phyloP scores from a whole-genome alignment of 2,797 vertebrate genomes.

The Tolypeutes matacus region DNA sequence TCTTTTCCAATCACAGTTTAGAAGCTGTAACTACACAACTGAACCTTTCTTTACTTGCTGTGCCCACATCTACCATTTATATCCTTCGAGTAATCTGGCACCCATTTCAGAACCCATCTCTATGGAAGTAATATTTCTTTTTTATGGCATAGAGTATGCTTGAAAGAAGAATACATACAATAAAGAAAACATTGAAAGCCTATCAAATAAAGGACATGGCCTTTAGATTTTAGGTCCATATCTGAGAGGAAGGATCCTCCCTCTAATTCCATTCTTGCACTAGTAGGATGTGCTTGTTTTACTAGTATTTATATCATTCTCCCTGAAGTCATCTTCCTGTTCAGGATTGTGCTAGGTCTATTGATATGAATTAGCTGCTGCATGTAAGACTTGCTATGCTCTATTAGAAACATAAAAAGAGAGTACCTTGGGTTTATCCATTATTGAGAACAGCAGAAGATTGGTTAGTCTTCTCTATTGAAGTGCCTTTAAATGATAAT shows the following conservation, averaged over 20 bases:
- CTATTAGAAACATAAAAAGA: background rate
- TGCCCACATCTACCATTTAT: background rate
- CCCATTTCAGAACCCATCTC: background rate
- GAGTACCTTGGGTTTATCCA: background rate
- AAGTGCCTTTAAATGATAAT: background rate
- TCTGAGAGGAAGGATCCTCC: background rate
- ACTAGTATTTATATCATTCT: background rate
- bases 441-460: background rate
- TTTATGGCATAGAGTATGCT: slow-evolving; percentile 20
- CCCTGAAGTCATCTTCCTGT: background rate
- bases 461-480: background rate
- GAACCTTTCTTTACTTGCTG: background rate
- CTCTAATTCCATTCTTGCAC: background rate
- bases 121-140: slow-evolving; percentile 13
- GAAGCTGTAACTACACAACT: background rate
- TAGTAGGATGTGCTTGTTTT: background rate
- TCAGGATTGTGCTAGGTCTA: background rate
- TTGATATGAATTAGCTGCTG: background rate
- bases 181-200: background rate
- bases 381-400: background rate
- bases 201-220: background rate
- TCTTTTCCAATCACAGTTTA: background rate
- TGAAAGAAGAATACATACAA: slow-evolving; percentile 29
- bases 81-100: background rate
- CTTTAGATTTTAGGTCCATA: background rate